Conservation (phyloP, 92 coral and sea anemone species). For the Epizoanthus illoricatus region DNA sequence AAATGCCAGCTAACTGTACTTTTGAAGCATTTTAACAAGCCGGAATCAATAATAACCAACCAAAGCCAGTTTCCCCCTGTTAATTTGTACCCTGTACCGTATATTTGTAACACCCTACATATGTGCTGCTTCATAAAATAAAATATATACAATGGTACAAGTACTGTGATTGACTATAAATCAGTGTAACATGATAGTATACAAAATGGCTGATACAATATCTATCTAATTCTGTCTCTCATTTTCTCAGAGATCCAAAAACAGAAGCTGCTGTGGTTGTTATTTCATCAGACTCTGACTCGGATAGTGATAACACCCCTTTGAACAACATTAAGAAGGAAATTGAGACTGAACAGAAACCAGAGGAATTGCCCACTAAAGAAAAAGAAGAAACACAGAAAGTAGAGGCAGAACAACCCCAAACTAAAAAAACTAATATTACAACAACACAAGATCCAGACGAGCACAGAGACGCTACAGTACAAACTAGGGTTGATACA, state of each 20-base stretch:
- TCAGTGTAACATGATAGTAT: too few species aligned
- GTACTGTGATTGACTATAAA: too few species aligned
- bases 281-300: slow-evolving; percentile 38
- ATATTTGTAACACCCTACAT: too few species aligned
- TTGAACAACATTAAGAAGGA: slow-evolving; percentile 27
- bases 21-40: too few species aligned
- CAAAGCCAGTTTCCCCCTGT: too few species aligned
- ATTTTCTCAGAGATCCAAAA: slow-evolving; percentile 10
- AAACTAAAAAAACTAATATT: background rate
- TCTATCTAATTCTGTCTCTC: background rate
- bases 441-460: background rate
- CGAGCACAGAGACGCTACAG: background rate
- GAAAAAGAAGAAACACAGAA: background rate
- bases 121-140: too few species aligned
- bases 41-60: too few species aligned
- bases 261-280: slow-evolving; percentile 37
- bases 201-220: too few species aligned
- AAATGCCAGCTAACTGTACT: too few species aligned
- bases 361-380: background rate
- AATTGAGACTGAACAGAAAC: slow-evolving; percentile 30
- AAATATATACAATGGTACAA: too few species aligned
- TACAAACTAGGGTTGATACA: slow-evolving; percentile 18
- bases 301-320: slow-evolving; percentile 17
- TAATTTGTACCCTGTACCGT: too few species aligned
- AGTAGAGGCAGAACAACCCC: background rate